A percentile compares a stretch with the other conserved stretches of the same genome.
Conservation (phyloP, 2,113 vertebrate genomes). For the Takifugu flavidus region DNA sequence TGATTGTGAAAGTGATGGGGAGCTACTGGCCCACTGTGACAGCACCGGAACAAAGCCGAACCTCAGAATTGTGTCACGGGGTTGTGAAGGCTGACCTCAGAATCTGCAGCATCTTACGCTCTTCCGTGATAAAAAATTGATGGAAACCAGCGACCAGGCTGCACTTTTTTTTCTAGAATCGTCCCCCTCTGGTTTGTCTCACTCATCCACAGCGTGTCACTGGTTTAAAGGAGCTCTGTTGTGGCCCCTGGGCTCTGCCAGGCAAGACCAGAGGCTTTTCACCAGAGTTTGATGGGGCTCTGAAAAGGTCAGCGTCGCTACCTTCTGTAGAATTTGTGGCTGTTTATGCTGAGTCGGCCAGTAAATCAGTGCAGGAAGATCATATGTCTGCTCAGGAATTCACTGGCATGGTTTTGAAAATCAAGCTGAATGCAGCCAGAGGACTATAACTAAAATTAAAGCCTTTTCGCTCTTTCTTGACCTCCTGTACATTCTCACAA, state of each 20-base stretch:
- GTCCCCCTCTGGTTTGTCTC: conserved; percentile 47
- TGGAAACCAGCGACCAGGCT: conserved; percentile 42
- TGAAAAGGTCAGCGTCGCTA: conserved; percentile 56
- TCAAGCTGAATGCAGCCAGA: conserved; percentile 41
- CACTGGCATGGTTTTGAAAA: conserved; percentile 36
- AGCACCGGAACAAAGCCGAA: conserved; percentile 5
- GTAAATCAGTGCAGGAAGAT: conserved; percentile 18
- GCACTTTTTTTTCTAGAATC: conserved; percentile 52
- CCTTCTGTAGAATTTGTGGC: conserved; percentile 32
- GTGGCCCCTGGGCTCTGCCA: conserved; percentile 55
- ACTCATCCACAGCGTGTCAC: conserved; percentile 24
- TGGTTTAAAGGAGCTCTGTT: conserved; percentile 68
- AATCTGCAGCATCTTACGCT: conserved; percentile 12
- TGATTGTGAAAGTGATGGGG: background rate
- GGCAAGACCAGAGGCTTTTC: conserved; percentile 62
- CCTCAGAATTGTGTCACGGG: conserved; percentile 10
- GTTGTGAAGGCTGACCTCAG: conserved; percentile 15
- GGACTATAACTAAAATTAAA: conserved; percentile 22
- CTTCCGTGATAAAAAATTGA: conserved; percentile 9
- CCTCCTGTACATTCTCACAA: conserved; percentile 10
- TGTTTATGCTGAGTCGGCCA: conserved; percentile 13
- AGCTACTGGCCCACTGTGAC: conserved; percentile 1
- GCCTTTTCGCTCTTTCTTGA: conserved; percentile 9
- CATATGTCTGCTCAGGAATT: conserved; percentile 4
- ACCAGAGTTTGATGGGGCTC: conserved; percentile 48